Percentiles rank a stretch among this genome's conserved stretches.
phyloP scores from a whole-genome alignment of 2,797 vertebrate genomes.

The Rhynchotus rufescens region DNA sequence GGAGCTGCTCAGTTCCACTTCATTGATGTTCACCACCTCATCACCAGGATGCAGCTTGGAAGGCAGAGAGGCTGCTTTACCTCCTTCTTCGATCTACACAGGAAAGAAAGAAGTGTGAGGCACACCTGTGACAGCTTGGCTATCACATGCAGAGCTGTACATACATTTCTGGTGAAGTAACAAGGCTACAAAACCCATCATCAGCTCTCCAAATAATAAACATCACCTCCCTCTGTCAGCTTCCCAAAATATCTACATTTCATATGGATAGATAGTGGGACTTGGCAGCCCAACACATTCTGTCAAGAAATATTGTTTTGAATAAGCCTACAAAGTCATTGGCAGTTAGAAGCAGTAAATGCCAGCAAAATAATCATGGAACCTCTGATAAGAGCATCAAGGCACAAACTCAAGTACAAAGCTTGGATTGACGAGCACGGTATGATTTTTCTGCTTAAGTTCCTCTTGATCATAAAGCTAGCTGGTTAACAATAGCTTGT shows the following conservation, averaged over 20 bases:
- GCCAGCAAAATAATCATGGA: rapidly evolving
- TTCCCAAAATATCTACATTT: neutral
- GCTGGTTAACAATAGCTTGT: neutral
- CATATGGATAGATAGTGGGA: neutral
- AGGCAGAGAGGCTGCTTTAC: constrained; percentile 85
- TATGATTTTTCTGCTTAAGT: neutral
- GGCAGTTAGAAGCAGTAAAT: neutral
- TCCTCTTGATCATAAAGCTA: neutral
- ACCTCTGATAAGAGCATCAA: neutral
- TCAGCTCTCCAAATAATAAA: neutral
- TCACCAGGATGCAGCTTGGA: constrained; percentile 87
- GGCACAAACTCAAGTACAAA: neutral
- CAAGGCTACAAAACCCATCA: neutral
- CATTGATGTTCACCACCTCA: constrained; percentile 89
- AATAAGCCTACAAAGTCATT: neutral
- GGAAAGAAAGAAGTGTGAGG: constrained; percentile 15
- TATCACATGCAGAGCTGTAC: neutral
- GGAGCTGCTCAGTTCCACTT: constrained; percentile 88
- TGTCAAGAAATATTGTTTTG: neutral
- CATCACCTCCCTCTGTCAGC: neutral
- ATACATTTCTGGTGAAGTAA: neutral
- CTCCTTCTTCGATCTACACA: constrained; percentile 88
- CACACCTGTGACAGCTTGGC: neutral
- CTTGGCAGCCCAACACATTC: neutral
- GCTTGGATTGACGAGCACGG: neutral